Evolutionary conservation across 2,888 invertebrate genomes (phyloP), one percentile per base, ranked within the genome.

Genomic region (Rhopalosiphum nymphaeae): DNA sequence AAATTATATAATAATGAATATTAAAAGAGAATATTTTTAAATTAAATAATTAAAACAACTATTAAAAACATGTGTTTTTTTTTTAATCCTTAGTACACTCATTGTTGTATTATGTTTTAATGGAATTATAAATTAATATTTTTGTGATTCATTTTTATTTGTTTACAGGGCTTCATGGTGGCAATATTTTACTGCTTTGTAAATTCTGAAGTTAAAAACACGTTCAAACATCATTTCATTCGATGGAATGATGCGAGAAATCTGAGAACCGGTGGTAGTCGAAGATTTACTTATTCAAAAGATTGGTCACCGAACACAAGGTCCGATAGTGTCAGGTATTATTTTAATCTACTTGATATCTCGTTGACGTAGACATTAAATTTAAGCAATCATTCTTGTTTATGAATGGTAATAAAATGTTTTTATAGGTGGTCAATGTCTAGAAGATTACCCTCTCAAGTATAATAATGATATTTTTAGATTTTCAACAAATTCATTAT

Each of bases 181-280:
- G 98, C 99, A 9, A 96, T 98, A 94, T 98, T 98, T 96, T 99
- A 98, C 96, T 99, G 99, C 96, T 99, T 99, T 96, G 97, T 98
- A 95, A 99, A 99, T 96, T 98, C 98, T 10, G 99, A 99, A 96
- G 98, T 99, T 13, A 97, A 98, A 91, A 98, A 98, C 96, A 97
- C 98, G 1, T 96, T 98, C 95, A 97, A 97, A 56, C 98, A 98
- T 96, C 98, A 98, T 95, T 97, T 98, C 95, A 97, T 97, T 95
- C 97, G 98, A 95, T 98, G 98, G 98, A 97, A 97, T 95, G 97
- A 97, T 0, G 97, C 97, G 0, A 96, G 97, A 87, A 96, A 96
- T 56, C 96, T 97, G 85, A 97, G 97, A 26, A 94, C 93, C 0
- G 97, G 97, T 25, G 97, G 97, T 11, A 96, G 96, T 96, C 96